Evolutionary conservation across 2,888 invertebrate genomes (phyloP), one percentile per base, ranked within the genome.

Genomic region (Pollenia labialis): DNA sequence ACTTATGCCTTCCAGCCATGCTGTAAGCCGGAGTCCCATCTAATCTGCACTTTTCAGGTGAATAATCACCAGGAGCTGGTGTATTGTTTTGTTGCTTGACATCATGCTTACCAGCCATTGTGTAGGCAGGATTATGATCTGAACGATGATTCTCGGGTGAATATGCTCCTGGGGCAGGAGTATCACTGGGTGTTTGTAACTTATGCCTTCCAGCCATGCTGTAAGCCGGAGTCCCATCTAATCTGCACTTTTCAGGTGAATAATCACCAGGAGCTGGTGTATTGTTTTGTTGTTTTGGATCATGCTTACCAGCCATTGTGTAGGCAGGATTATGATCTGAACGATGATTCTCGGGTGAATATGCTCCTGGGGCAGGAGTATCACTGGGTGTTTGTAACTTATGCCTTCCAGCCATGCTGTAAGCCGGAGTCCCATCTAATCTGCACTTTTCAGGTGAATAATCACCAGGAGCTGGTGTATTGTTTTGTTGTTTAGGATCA

Each of bases 371-470:
- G 7, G 92, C 94, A n/a, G 94, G 94, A 23, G 94, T 94, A 88
- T 95, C 94, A 74, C 92, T 94, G 32, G 91, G 88, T n/a, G n/a
- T n/a, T n/a, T n/a, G n/a, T n/a, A n/a, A n/a, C 66, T 93, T 92
- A 11, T 94, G 94, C 91, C 94, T 95, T 1, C 94, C 93, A 58
- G 95, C 94, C 88, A 96, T 95, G 72, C 94, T 94, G 90, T 94
- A 96, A 87, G 94, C 87, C 9, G 90, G 90, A 8, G 88, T 89
- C 18, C 92, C 91, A 60, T 92, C 92, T 72, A 93, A 93, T 80
- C 94, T 94, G 0, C 94, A 91, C 88, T 95, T 95, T 89, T 96
- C 95, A 0, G 95, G 95, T 89, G 92, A 74, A 91, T 96, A 96
- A 0, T 94, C 93, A 66, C 96, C 95, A 4, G 96, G 92, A 1